Evolutionary conservation across 1,140 invertebrate species (phyloP), one percentile per base, ranked within the genome.

Genomic region (Centruroides vittatus): DNA sequence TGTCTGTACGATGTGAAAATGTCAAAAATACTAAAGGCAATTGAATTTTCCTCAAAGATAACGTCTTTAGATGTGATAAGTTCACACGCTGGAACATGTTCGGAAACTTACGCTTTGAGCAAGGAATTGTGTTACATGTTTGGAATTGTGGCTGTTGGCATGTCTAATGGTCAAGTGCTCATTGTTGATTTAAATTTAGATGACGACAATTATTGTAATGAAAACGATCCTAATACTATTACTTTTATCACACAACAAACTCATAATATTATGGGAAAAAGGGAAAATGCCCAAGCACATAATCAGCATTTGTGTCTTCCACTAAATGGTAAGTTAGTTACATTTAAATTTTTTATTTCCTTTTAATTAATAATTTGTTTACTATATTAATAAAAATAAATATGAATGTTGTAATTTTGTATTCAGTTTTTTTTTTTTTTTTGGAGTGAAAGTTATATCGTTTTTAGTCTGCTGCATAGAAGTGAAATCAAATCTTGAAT

Each of bases 131-230:
- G 67, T 11, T 68, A 64, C 41, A 76, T 81, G 76, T 69, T 81
- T 75, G 84, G 84, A 10, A 73, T 84, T 35, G 71, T 84, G 35
- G 79, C 82, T 60, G 79, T 84, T 59, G 84, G 84, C 3, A 81
- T 81, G 10, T 73, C 74, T 46, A 77, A 76, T 58, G 84, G 84
- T 49, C 75, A 80, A 66, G 74, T 85, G 3, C 75, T 79, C 61
- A 70, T 81, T 36, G 71, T 82, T 67, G 82, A 85, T 76, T 72
- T 86, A 47, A 81, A 81, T 68, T 59, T 75, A 4, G 76, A 78
- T 68, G 70, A 70, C 53, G 54, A 65, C 11, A 48, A 63, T 54
- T 12, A 62, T 61, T 60, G 67, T 50, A 35, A 69, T 65, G 70
- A 72, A 57, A 64, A 69, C 9, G 61, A 63, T 13, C 70, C 72